Conservation (phyloP, 2,797 vertebrate genomes). For the Lemur catta region DNA sequence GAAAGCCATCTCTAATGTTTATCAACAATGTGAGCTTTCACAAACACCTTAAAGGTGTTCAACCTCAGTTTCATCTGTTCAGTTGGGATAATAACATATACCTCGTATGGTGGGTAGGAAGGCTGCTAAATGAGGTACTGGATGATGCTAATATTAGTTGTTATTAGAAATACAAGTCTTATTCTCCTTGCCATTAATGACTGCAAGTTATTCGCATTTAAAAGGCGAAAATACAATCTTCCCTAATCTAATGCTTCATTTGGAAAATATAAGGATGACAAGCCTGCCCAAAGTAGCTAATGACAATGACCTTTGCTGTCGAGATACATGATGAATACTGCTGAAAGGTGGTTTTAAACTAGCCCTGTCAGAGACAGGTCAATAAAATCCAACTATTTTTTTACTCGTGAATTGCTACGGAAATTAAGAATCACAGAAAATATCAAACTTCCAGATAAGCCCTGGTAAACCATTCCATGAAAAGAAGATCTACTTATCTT, state of each 20-base stretch:
- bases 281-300: background rate
- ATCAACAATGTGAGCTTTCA: background rate
- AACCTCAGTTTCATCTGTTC: background rate
- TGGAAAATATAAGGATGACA: slow-evolving; percentile 13
- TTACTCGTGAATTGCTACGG: background rate
- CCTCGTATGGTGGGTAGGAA: background rate
- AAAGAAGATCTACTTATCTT: slow-evolving; percentile 26
- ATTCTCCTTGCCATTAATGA: background rate
- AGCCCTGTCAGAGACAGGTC: background rate
- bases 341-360: background rate
- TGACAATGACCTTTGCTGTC: background rate
- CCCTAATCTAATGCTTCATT: background rate
- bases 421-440: slow-evolving; percentile 24
- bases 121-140: background rate
- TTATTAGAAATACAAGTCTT: background rate
- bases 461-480: background rate
- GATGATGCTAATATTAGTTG: background rate
- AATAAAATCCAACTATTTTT: background rate
- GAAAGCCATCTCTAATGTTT: background rate
- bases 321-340: background rate
- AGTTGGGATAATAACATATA: background rate
- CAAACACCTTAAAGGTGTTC: background rate
- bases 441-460: background rate
- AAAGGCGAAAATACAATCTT: background rate
- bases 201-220: background rate